phyloP scores from a whole-genome alignment of 2,888 invertebrate species.

The Creontiades dilutus region DNA sequence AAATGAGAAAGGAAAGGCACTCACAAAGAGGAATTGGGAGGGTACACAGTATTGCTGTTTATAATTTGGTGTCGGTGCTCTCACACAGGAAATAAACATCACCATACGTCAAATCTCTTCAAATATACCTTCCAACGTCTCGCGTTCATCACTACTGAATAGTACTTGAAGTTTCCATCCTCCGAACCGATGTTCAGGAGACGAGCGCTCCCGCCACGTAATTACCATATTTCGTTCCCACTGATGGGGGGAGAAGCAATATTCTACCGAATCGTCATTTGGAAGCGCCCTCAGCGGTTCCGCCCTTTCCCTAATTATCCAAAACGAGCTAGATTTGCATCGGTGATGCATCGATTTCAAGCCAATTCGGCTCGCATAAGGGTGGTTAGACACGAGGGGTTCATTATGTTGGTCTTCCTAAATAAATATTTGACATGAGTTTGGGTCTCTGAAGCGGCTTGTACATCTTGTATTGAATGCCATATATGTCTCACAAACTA shows the following conservation, averaged over 20 bases:
- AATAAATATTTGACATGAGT: not conserved
- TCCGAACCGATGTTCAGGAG: not conserved
- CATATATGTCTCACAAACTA: not conserved
- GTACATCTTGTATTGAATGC: not conserved
- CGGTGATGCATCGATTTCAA: not conserved
- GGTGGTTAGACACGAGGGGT: not conserved
- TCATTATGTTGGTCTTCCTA: not conserved
- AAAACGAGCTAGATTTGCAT: not conserved
- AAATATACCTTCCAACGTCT: no score
- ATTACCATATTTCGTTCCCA: not conserved
- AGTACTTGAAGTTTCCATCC: no score
- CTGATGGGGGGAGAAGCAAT: not conserved
- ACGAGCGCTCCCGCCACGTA: not conserved
- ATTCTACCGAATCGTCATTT: not conserved
- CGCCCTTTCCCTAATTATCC: not conserved
- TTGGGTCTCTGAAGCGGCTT: not conserved
- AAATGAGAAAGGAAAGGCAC: no score
- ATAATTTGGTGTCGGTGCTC: no score
- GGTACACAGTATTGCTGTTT: no score
- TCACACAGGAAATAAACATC: no score
- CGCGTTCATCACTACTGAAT: no score
- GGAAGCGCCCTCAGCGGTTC: not conserved
- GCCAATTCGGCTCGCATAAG: not conserved
- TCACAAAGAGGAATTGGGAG: no score
- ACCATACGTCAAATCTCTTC: no score